Evolutionary conservation across 2,113 vertebrate genomes (phyloP).

Genomic region (Sebastes fasciatus): DNA sequence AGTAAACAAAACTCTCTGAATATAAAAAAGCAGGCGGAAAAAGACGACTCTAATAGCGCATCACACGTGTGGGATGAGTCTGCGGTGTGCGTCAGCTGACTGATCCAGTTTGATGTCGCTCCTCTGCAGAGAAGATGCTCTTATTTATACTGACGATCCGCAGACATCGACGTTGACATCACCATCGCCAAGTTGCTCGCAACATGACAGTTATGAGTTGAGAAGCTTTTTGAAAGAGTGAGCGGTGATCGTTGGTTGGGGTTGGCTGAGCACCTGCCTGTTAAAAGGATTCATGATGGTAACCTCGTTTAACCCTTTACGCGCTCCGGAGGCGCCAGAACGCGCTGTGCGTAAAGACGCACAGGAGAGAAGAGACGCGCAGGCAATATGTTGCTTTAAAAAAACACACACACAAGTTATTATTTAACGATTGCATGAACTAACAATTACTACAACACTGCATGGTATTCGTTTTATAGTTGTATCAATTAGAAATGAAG

Average conservation of each 20-base stretch:
- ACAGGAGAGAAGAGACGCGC: not conserved
- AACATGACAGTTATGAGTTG: slow-evolving; percentile 88
- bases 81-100: slow-evolving; percentile 30
- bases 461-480: not conserved
- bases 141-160: slow-evolving; percentile 84
- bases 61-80: slow-evolving; percentile 14
- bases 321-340: slow-evolving; percentile 40
- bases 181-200: slow-evolving; percentile 84
- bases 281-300: slow-evolving; percentile 86
- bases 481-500: not conserved
- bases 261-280: slow-evolving; percentile 94
- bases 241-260: slow-evolving; percentile 81
- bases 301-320: slow-evolving; percentile 92
- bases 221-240: slow-evolving; percentile 81
- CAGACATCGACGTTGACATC: slow-evolving; percentile 78
- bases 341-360: slow-evolving; percentile 54
- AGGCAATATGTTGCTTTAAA: not conserved
- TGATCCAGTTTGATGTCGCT: slow-evolving; percentile 74
- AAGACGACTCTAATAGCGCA: not conserved
- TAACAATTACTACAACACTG: not conserved
- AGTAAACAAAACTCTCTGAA: not conserved
- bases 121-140: slow-evolving; percentile 69
- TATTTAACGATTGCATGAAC: not conserved
- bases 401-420: not conserved
- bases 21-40: not conserved